phyloP scores from a whole-genome alignment of 2,113 vertebrate genomes.

The Podilymbus podiceps region DNA sequence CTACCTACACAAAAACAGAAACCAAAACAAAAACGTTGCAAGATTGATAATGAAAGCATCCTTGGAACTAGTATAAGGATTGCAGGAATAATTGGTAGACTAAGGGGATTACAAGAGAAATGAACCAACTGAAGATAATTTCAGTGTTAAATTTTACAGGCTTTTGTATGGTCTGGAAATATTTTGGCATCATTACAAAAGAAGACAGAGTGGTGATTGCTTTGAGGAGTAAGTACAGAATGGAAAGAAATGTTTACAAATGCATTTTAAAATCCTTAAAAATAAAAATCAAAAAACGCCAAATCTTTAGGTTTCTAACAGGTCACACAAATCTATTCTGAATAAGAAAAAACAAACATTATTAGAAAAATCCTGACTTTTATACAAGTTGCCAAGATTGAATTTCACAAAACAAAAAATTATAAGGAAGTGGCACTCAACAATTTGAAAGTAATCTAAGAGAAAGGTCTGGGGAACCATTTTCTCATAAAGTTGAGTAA shows the following conservation, averaged over 20 bases:
- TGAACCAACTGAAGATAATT: not conserved
- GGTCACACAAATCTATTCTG: not conserved
- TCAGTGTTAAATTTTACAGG: not conserved
- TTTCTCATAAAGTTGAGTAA: not conserved
- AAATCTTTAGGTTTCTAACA: not conserved
- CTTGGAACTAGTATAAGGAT: not conserved
- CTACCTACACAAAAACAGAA: not conserved
- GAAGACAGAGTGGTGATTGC: not conserved
- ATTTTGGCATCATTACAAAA: not conserved
- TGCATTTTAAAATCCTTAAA: not conserved
- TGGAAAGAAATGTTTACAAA: not conserved
- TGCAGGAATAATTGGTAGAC: not conserved
- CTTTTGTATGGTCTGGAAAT: not conserved
- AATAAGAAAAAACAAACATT: not conserved
- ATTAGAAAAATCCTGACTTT: not conserved
- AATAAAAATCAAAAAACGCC: not conserved
- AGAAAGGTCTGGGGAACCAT: not conserved
- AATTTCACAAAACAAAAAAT: not conserved
- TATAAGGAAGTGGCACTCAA: not conserved
- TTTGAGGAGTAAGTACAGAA: not conserved
- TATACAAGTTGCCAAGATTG: not conserved
- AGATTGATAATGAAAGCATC: not conserved
- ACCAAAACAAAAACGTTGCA: not conserved
- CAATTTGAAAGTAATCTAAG: not conserved
- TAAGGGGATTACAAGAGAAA: not conserved